phyloP scores from a whole-genome alignment of 2,113 vertebrate species.

The Pseudorectes ferrugineus region DNA sequence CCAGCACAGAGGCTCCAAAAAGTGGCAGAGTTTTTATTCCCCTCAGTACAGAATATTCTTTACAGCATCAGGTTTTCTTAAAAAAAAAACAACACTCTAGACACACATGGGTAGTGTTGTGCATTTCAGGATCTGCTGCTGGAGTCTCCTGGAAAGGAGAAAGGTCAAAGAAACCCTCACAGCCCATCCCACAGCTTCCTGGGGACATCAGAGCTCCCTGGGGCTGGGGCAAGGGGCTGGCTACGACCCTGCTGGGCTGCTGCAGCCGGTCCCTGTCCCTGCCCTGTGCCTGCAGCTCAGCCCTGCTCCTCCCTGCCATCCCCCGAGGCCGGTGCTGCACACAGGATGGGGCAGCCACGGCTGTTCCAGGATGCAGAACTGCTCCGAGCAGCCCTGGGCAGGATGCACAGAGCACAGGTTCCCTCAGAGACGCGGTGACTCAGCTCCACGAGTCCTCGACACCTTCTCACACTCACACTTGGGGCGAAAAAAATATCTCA shows the following conservation, averaged over 20 bases:
- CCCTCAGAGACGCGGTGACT: background rate
- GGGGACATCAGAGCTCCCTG: background rate
- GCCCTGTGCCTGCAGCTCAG: background rate
- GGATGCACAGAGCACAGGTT: background rate
- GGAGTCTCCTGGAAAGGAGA: background rate
- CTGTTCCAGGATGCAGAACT: background rate
- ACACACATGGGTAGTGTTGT: background rate
- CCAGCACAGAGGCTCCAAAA: background rate
- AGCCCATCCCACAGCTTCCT: background rate
- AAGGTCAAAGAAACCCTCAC: background rate
- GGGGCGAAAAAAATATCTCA: background rate
- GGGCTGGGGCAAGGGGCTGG: background rate
- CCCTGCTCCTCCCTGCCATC: background rate
- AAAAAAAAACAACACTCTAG: background rate
- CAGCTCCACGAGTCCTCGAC: background rate
- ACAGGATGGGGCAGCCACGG: background rate
- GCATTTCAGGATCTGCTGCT: background rate
- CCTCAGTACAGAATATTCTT: background rate
- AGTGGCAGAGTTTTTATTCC: conserved; percentile 31
- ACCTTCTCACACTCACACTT: background rate
- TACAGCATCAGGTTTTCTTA: conserved; percentile 2
- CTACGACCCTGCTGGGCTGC: background rate
- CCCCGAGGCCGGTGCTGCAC: background rate
- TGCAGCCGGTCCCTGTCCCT: background rate
- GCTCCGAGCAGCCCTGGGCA: background rate